Evolutionary conservation across 2,888 invertebrate species (phyloP), one percentile per base, ranked within the genome.

Genomic region (Odontomyia ornata): DNA sequence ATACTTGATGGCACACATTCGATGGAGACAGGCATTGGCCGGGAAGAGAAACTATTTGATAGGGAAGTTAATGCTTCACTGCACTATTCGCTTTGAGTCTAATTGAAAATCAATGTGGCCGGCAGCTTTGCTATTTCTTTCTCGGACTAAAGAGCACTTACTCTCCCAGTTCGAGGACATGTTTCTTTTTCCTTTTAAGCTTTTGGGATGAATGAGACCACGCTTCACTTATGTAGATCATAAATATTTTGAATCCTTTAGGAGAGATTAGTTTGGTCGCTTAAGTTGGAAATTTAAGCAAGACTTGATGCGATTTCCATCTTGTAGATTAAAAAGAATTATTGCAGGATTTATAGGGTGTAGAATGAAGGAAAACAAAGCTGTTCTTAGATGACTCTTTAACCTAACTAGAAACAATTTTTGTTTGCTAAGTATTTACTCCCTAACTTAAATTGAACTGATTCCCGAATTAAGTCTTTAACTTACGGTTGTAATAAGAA

Each of bases 71-170:
- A 73, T 60, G 73, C 73, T 57, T 25, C 57, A 30, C 57, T 73
- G 57, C 73, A 73, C 73, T 46, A 73, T 73, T 73, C 60, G 57
- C 73, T 73, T 73, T 73, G 73, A 73, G 25, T 57, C 36, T 73
- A 73, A 73, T 73, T 73, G 73, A 73, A 73, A 73, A 73, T 73
- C 73, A 43, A 73, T 73, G 43, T 23, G 13, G n/a, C 36, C 43
- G 23, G 71, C 69, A 46, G 15, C 23, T 69, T 47, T 46, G 11
- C 69, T 9, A 23, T 15, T 28, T 69, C 15, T 30, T 30, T 18
- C 52, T 52, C 52, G 5, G 52, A 5, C 52, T 15, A n/a, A n/a
- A n/a, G n/a, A n/a, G n/a, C n/a, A n/a, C n/a, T 56, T 43, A 7
- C 43, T 43, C 13, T 43, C 43, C 7, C 43, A 43, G 13, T 9